Evolutionary conservation across 2,888 invertebrate species (phyloP).

Genomic region (Neuroscelio doddi): DNA sequence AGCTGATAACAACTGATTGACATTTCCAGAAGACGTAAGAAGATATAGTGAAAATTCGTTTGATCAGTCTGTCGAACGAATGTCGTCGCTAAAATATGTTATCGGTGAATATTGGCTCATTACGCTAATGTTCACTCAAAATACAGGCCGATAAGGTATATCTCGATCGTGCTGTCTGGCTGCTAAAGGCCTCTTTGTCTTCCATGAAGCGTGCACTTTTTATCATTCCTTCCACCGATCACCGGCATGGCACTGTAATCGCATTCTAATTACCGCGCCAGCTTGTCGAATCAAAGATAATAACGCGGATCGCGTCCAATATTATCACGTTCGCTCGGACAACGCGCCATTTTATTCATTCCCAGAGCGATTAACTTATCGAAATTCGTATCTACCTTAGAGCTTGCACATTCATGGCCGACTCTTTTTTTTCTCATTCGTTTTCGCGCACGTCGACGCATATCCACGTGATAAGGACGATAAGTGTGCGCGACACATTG

Average conservation of each 20-base stretch:
- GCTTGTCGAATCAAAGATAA: constrained; percentile 23
- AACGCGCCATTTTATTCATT: constrained; percentile 17
- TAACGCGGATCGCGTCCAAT: constrained; percentile 13
- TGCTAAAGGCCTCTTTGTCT: constrained; percentile 64
- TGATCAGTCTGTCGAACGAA: constrained; percentile 46
- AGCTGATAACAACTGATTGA: no score
- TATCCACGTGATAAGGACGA: constrained; percentile 39
- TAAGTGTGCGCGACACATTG: constrained; percentile 32
- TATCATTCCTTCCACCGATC: background rate
- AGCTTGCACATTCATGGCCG: constrained; percentile 3
- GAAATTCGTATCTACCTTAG: constrained; percentile 12
- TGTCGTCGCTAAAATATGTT: constrained; percentile 62
- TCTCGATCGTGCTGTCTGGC: constrained; percentile 68
- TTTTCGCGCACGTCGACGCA: constrained; percentile 32
- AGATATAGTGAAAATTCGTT: constrained; percentile 41
- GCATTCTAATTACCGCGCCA: constrained; percentile 40
- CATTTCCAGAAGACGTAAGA: no score
- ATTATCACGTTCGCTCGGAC: constrained; percentile 29
- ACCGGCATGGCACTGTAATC: constrained; percentile 33
- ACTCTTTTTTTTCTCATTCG: constrained; percentile 29
- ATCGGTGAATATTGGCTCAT: constrained; percentile 69
- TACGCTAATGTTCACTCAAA: constrained; percentile 71
- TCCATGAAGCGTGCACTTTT: constrained; percentile 36
- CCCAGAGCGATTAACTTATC: constrained; percentile 27
- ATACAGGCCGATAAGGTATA: constrained; percentile 55